Conservation (phyloP, 1,140 invertebrate genomes). For the Drosophila obscura region DNA sequence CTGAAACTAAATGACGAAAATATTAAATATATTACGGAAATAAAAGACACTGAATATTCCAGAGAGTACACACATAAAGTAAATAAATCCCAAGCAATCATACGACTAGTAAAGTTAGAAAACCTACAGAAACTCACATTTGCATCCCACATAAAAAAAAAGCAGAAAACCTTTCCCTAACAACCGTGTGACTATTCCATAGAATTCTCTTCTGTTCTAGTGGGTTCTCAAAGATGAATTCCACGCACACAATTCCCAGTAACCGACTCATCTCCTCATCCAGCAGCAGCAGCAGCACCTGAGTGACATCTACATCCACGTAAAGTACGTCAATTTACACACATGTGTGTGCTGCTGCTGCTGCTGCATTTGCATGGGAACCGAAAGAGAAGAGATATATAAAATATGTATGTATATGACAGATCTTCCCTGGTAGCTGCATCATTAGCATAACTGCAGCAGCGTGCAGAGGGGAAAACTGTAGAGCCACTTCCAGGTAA, state of each 20-base stretch:
- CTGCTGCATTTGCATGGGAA: conserved; percentile 19
- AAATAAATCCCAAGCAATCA: too few species aligned
- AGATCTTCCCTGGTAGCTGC: too few species aligned
- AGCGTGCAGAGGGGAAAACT: too few species aligned
- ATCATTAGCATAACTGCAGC: conserved; percentile 47
- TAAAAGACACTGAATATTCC: background rate
- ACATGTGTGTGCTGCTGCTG: conserved; percentile 20
- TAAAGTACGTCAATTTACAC: conserved; percentile 35
- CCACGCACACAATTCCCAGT: conserved; percentile 21
- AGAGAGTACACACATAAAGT: too few species aligned
- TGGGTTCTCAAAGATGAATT: conserved; percentile 23
- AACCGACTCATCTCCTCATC: background rate
- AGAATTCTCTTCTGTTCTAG: conserved; percentile 24
- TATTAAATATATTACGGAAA: background rate
- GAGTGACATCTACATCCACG: conserved; percentile 43
- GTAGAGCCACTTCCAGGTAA: conserved; percentile 68
- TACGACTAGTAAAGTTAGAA: too few species aligned
- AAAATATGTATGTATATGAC: conserved; percentile 8
- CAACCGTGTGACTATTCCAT: conserved; percentile 20
- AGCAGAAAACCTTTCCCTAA: conserved; percentile 32
- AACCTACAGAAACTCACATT: conserved; percentile 28
- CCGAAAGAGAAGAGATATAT: background rate
- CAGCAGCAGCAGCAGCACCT: conserved; percentile 28
- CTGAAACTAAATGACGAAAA: background rate
- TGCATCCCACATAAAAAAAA: conserved; percentile 16